Evolutionary conservation across 2,113 vertebrate genomes (phyloP), one percentile per base, ranked within the genome.

Genomic region (Phyllopteryx taeniolatus): DNA sequence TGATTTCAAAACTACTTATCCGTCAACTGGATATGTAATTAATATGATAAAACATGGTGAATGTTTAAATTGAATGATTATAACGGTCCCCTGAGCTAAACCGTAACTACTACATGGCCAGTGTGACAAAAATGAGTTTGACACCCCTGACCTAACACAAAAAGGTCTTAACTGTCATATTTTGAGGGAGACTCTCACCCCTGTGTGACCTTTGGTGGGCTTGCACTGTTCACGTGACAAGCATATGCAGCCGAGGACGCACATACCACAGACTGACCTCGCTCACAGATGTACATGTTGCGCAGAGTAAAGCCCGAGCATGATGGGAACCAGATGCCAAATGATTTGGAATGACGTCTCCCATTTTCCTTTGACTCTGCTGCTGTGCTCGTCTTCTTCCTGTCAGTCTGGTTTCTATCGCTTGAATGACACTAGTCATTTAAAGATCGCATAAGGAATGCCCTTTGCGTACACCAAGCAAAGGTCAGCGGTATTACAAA

Each of bases 261-360:
- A 5, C 89, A 90, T 89, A 88, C 85, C 86, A 77, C 76, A 79
- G 84, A 67, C 72, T 81, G 85, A 87, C 85, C 83, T 81, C 20
- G 43, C 83, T 69, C 85, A 68, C 81, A 76, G 82, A 72, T 81
- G 83, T 81, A 67, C 74, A 82, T 77, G 86, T 79, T 79, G 77
- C 70, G 69, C 78, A 83, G 83, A 81, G 82, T 83, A 82, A 81
- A 62, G 49, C 64, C 67, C n/a, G 69, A 56, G 76, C 68, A 56
- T 83, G 89, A 90, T 90, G 72, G 76, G 80, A 89, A 80, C 81
- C 89, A 91, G 89, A 89, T 91, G 88, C 71, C 83, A 84, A 14
- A 80, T 11, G 3, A 31, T 78, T 75, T 74, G 33, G 2, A 68
- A 85, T 86, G 82, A 87, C 79, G 53, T 87, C 74, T 80, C 63